phyloP scores from a whole-genome alignment of 2,797 vertebrate genomes.

The Cuculus canorus region DNA sequence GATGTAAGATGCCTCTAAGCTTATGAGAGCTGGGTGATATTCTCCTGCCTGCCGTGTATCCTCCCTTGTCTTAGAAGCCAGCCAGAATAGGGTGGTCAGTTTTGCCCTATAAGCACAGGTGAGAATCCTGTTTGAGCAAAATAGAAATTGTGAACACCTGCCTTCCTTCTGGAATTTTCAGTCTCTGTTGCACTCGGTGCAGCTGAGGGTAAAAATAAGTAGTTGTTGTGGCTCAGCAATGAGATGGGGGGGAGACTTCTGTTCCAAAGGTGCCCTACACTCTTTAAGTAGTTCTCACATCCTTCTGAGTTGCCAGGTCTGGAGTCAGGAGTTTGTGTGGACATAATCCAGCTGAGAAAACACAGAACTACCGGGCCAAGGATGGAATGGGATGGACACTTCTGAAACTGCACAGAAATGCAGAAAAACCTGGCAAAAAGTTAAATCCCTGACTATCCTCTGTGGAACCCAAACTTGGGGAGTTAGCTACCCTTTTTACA shows the following conservation, averaged over 20 bases:
- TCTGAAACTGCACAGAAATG: not conserved
- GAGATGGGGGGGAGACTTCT: not conserved
- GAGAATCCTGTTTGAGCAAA: not conserved
- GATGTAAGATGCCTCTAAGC: not conserved
- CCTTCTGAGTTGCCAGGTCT: not conserved
- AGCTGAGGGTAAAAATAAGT: not conserved
- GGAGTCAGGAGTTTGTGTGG: not conserved
- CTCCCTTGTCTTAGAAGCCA: not conserved
- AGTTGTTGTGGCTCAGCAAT: not conserved
- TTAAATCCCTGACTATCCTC: not conserved
- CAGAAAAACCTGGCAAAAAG: not conserved
- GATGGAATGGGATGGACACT: not conserved
- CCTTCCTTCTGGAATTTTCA: not conserved
- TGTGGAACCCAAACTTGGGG: not conserved
- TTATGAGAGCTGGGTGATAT: not conserved
- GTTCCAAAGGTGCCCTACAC: not conserved
- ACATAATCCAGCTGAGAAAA: accelerated
- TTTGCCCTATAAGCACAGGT: not conserved
- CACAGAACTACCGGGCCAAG: not conserved
- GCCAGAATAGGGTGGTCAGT: not conserved
- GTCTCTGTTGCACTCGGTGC: not conserved
- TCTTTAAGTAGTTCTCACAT: not conserved
- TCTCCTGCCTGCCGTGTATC: not conserved
- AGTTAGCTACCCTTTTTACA: not conserved
- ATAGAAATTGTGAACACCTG: not conserved